phyloP scores from a whole-genome alignment of 1,140 invertebrate species.

The Drosophila willistoni region DNA sequence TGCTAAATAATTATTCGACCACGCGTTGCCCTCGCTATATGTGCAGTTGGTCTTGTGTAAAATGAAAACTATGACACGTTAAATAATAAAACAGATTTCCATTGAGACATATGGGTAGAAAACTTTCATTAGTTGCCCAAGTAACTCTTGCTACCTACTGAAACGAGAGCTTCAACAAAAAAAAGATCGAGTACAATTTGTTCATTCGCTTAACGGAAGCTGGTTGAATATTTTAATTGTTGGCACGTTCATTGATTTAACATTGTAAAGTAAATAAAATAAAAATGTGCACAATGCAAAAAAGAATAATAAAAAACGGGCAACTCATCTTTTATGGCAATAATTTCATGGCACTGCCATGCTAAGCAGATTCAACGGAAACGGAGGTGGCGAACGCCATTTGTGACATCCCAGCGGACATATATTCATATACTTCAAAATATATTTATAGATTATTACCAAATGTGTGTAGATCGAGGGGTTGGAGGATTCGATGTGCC shows the following conservation, averaged over 20 bases:
- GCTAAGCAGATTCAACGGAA: slow-evolving; percentile 68
- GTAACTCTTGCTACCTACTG: neutral
- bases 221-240: slow-evolving; percentile 78
- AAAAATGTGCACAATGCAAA: slow-evolving; percentile 13
- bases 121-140: neutral
- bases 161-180: neutral
- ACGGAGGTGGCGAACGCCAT: slow-evolving; percentile 76
- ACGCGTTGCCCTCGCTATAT: neutral
- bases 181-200: slow-evolving; percentile 20
- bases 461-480: slow-evolving; percentile 26
- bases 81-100: too few species aligned
- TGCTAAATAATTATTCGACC: neutral
- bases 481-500: neutral
- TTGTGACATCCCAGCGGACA: slow-evolving; percentile 43
- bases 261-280: slow-evolving; percentile 27
- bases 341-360: slow-evolving; percentile 44
- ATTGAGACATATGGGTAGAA: too few species aligned
- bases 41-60: too few species aligned
- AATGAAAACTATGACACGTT: too few species aligned
- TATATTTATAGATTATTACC: neutral
- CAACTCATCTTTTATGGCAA: slow-evolving; percentile 27
- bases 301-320: slow-evolving; percentile 34
- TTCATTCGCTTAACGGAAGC: slow-evolving; percentile 57
- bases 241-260: slow-evolving; percentile 71
- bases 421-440: slow-evolving; percentile 4